Percentiles rank a stretch among this genome's conserved stretches.
Evolutionary conservation across 2,797 vertebrate species (phyloP).

Genomic region (Dicrostonyx torquatus): DNA sequence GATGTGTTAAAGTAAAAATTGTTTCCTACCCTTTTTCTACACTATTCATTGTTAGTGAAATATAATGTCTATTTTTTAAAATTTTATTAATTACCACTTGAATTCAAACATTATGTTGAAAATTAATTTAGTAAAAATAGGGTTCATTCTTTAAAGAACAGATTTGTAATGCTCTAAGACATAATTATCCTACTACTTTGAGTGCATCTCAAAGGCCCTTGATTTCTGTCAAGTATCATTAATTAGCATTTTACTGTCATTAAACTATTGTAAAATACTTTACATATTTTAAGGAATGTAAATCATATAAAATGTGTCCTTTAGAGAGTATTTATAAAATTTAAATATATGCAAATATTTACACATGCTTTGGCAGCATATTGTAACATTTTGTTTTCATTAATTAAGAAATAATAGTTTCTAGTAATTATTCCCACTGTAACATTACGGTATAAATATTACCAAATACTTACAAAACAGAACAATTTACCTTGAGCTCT

Average conservation of each 20-base stretch:
- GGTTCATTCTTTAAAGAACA: conserved; percentile 26
- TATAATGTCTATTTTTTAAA: not conserved
- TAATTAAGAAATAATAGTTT: conserved; percentile 66
- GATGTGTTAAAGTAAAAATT: not conserved
- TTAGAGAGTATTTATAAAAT: conserved; percentile 55
- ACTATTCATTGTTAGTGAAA: not conserved
- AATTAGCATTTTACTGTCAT: conserved; percentile 77
- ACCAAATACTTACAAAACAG: conserved; percentile 18
- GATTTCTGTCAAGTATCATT: conserved; percentile 70
- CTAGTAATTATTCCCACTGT: conserved; percentile 62
- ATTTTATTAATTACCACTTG: not conserved
- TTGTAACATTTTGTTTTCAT: conserved; percentile 56
- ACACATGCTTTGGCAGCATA: conserved; percentile 25
- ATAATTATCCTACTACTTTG: conserved; percentile 35
- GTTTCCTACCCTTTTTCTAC: not conserved
- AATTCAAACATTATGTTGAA: not conserved
- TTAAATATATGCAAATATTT: conserved; percentile 67
- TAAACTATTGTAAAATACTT: conserved; percentile 70
- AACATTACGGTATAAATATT: conserved; percentile 28
- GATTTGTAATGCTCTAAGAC: conserved; percentile 44
- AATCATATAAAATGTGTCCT: conserved; percentile 60
- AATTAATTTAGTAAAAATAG: conserved; percentile 51
- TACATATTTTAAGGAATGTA: conserved; percentile 60
- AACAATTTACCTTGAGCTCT: not conserved
- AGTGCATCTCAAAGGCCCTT: conserved; percentile 53